These are phyloP conservation scores for Coregonus ussuriensis DNA, from an alignment of 2,797 vertebrate genomes.

Conservation along the genomic window DNA sequence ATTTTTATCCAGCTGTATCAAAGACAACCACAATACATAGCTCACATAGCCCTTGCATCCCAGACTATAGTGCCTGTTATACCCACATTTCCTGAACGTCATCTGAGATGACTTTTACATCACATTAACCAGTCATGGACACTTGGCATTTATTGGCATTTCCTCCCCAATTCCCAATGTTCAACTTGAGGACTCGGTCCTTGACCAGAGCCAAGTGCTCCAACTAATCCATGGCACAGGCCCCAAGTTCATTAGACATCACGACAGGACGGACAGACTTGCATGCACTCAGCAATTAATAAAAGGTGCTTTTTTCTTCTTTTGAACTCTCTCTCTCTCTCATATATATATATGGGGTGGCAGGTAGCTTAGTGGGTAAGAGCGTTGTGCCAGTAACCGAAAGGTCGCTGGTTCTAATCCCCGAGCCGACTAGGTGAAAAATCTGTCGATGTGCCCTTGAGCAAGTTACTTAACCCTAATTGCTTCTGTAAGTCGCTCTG, in stretches of 20 bases:
- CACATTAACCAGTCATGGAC: slow-evolving; percentile 26
- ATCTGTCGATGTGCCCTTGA: too few species aligned
- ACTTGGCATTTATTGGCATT: slow-evolving; percentile 21
- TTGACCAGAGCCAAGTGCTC: slow-evolving; percentile 34
- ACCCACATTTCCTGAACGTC: slow-evolving; percentile 13
- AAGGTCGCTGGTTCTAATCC: too few species aligned
- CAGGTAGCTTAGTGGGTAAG: too few species aligned
- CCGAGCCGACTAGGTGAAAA: too few species aligned
- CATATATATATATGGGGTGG: too few species aligned
- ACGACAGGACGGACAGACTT: slow-evolving; percentile 22
- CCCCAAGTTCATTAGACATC: slow-evolving; percentile 43
- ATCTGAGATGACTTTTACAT: slow-evolving; percentile 19
- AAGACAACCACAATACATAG: background rate
- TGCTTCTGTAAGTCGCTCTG: too few species aligned
- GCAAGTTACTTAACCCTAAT: too few species aligned
- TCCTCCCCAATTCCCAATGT: slow-evolving; percentile 26
- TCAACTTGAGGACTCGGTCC: slow-evolving; percentile 24
- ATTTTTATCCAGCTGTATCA: slow-evolving; percentile 1
- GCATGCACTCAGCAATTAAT: slow-evolving; percentile 32
- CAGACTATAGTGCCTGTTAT: slow-evolving; percentile 17
- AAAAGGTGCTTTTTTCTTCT: slow-evolving; percentile 28
- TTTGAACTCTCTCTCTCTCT: slow-evolving; percentile 31
- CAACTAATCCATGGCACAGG: slow-evolving; percentile 11
- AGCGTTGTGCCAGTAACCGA: too few species aligned
- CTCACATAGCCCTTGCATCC: background rate